These are phyloP conservation scores for Nyctereutes procyonoides DNA, from an alignment of 2,113 vertebrate genomes.

Conservation along the genomic window DNA sequence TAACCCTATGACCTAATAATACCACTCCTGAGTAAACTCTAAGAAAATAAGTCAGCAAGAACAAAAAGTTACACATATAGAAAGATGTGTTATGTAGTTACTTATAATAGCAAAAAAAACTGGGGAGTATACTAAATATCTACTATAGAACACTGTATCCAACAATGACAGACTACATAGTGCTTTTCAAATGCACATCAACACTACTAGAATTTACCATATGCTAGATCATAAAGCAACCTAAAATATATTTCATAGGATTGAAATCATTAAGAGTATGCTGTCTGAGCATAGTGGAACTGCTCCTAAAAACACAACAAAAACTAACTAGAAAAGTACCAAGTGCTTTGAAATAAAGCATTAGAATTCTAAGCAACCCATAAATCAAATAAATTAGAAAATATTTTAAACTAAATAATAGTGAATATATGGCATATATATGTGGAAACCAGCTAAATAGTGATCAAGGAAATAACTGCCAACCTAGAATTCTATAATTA, in stretches of 20 bases:
- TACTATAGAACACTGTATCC: not conserved
- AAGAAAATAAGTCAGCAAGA: conserved; percentile 34
- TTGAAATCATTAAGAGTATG: not conserved
- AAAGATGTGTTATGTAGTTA: conserved; percentile 5
- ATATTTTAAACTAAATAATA: conserved; percentile 22
- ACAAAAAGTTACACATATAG: not conserved
- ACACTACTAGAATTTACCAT: not conserved
- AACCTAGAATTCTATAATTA: conserved; percentile 12
- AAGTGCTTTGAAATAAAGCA: conserved; percentile 27
- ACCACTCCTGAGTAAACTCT: not conserved
- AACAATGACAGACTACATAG: not conserved
- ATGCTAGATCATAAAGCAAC: not conserved
- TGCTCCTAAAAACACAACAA: conserved; percentile 13
- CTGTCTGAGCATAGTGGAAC: not conserved
- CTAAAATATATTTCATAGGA: conserved; percentile 15
- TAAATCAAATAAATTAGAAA: conserved; percentile 39
- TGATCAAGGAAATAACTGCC: not conserved
- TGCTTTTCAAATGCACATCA: not conserved
- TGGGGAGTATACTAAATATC: not conserved
- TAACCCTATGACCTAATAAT: not conserved
- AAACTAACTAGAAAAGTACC: not conserved
- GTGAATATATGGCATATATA: not conserved
- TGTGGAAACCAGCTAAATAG: not conserved
- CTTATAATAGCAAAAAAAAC: conserved; percentile 1
- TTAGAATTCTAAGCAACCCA: conserved; percentile 41